Evolutionary conservation across 2,888 invertebrate genomes (phyloP).

Genomic region (Drosophila pseudotalamancana): DNA sequence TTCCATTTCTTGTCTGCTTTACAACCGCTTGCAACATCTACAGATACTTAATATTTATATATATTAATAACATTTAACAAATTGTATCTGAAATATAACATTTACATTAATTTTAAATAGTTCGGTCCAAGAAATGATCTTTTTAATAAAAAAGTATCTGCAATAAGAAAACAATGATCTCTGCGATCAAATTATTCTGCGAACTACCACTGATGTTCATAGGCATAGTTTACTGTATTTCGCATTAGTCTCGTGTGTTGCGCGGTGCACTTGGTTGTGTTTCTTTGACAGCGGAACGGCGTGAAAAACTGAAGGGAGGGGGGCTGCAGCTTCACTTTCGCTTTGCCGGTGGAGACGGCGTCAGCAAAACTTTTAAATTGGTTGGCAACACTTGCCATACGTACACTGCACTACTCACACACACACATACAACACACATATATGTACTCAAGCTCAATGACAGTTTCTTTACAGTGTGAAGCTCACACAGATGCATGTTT

Average conservation of each 20-base stretch:
- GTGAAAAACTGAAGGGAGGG: conserved; percentile 40
- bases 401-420: conserved; percentile 44
- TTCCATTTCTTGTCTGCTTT: no score
- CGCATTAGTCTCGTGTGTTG: conserved; percentile 24
- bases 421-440: conserved; percentile 16
- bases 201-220: background rate
- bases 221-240: conserved; percentile 42
- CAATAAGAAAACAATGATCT: no score
- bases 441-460: conserved; percentile 22
- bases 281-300: conserved; percentile 63
- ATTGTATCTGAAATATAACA: no score
- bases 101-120: no score
- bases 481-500: conserved; percentile 64
- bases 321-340: conserved; percentile 72
- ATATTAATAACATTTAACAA: no score
- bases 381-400: conserved; percentile 71
- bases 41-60: no score
- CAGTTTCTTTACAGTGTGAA: no score
- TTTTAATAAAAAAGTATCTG: no score
- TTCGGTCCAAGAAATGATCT: no score
- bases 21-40: no score
- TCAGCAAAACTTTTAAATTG: conserved; percentile 76
- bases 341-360: conserved; percentile 55
- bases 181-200: no score
- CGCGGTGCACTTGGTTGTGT: conserved; percentile 57